Percentiles rank a stretch among this genome's conserved stretches.
phyloP scores from a whole-genome alignment of 2,888 invertebrate genomes.

The Cephus pulcher region DNA sequence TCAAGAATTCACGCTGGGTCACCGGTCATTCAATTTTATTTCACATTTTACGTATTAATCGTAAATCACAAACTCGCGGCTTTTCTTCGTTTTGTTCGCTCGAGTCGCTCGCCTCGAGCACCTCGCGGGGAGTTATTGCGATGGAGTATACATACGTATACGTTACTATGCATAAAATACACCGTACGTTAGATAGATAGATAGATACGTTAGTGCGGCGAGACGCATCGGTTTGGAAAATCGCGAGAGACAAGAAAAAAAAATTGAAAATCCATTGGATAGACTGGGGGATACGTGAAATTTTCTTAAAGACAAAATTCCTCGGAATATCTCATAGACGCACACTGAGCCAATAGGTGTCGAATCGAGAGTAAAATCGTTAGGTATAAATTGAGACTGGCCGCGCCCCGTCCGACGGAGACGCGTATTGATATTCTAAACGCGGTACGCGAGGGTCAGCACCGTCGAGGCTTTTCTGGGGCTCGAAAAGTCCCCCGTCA shows the following conservation, averaged over 20 bases:
- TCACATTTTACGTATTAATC: background rate
- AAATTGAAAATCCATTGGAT: no score
- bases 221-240: background rate
- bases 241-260: background rate
- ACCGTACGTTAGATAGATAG: background rate
- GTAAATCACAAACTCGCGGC: no score
- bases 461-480: background rate
- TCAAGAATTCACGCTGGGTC: no score
- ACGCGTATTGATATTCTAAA: constrained; percentile 17
- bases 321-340: background rate
- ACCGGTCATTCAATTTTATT: no score
- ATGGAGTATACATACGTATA: background rate
- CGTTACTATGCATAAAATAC: background rate
- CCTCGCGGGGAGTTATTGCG: background rate
- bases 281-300: no score
- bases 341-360: background rate
- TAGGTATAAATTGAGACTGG: background rate
- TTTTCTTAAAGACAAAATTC: background rate
- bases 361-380: background rate
- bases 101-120: background rate
- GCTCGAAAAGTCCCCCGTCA: constrained; percentile 2
- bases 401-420: constrained; percentile 9
- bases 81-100: background rate
- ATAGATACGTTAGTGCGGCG: no score
- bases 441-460: background rate